Percentiles rank a stretch among this genome's conserved stretches.
phyloP scores from a whole-genome alignment of 1,140 invertebrate species.

The Triops cancriformis region DNA sequence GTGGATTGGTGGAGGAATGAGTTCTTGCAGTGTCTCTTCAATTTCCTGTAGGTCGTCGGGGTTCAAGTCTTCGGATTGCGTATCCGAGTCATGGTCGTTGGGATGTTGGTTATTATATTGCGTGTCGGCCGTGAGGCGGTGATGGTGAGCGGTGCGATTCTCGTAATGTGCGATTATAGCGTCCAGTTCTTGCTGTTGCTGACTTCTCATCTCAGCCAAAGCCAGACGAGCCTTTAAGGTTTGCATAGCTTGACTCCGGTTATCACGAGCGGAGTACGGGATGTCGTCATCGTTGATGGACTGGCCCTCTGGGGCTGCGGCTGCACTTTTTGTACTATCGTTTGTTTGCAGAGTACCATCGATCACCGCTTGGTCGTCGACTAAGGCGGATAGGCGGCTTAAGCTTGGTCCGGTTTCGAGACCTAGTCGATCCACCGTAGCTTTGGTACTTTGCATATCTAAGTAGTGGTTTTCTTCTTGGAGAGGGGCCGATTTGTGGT shows the following conservation, averaged over 20 bases:
- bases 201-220: constrained; percentile 6
- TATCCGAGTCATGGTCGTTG: constrained; percentile 20
- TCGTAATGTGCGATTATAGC: constrained; percentile 25
- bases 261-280: not conserved
- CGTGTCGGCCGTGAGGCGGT: not conserved
- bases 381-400: not conserved
- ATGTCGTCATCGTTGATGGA: not conserved
- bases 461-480: constrained; percentile 19
- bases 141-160: constrained; percentile 14
- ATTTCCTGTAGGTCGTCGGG: constrained; percentile 3
- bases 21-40: constrained; percentile 21
- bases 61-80: constrained; percentile 17
- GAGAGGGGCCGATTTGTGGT: not conserved
- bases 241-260: constrained; percentile 4
- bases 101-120: constrained; percentile 1
- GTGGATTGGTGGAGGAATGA: constrained; percentile 11
- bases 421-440: constrained; percentile 27
- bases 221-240: constrained; percentile 21
- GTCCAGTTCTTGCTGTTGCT: constrained; percentile 23
- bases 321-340: not conserved
- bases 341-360: not conserved
- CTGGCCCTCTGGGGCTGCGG: not conserved
- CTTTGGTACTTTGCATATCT: constrained; percentile 19
- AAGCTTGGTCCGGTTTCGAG: constrained; percentile 20
- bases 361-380: not conserved